A percentile compares a stretch with the other conserved stretches of the same genome.
Evolutionary conservation across 92 coral and sea anemone species (phyloP).

Genomic region (Porites lobata): DNA sequence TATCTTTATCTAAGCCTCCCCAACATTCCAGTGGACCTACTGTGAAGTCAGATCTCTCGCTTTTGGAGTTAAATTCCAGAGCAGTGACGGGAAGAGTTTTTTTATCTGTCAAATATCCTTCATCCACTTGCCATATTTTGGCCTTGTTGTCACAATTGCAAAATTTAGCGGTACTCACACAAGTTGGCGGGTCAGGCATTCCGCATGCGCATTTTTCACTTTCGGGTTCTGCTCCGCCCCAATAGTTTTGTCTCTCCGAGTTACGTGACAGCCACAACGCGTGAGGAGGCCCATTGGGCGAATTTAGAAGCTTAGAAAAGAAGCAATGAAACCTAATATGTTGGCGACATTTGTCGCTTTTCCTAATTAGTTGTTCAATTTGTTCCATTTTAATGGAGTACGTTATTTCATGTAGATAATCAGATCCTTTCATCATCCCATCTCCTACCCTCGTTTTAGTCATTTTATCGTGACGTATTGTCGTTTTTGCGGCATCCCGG

Average conservation of each 20-base stretch:
- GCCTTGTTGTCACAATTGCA: slow-evolving; percentile 94
- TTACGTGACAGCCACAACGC: slow-evolving; percentile 89
- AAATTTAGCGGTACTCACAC: slow-evolving; percentile 76
- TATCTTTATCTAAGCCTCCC: slow-evolving; percentile 49
- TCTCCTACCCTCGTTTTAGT: slow-evolving; percentile 48
- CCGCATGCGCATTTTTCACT: slow-evolving; percentile 91
- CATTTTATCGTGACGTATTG: slow-evolving; percentile 70
- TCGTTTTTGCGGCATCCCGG: slow-evolving; percentile 60
- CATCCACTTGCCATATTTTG: slow-evolving; percentile 87
- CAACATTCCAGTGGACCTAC: slow-evolving; percentile 97
- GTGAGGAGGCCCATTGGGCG: slow-evolving; percentile 78
- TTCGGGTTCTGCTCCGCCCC: slow-evolving; percentile 91
- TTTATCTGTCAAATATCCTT: slow-evolving; percentile 76
- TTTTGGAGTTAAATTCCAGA: slow-evolving; percentile 68
- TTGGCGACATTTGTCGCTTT: slow-evolving; percentile 88
- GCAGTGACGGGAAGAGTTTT: slow-evolving; percentile 79
- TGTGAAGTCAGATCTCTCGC: slow-evolving; percentile 70
- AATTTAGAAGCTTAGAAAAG: slow-evolving; percentile 74
- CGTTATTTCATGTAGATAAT: slow-evolving; percentile 52
- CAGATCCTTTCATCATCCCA: slow-evolving; percentile 20
- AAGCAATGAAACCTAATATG: slow-evolving; percentile 85
- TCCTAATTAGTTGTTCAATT: slow-evolving; percentile 56
- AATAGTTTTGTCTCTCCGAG: slow-evolving; percentile 70
- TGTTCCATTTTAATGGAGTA: slow-evolving; percentile 51
- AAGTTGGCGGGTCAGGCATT: slow-evolving; percentile 55